Evolutionary conservation across 2,797 vertebrate species (phyloP), one percentile per base, ranked within the genome.

Genomic region (Megalops cyprinoides): DNA sequence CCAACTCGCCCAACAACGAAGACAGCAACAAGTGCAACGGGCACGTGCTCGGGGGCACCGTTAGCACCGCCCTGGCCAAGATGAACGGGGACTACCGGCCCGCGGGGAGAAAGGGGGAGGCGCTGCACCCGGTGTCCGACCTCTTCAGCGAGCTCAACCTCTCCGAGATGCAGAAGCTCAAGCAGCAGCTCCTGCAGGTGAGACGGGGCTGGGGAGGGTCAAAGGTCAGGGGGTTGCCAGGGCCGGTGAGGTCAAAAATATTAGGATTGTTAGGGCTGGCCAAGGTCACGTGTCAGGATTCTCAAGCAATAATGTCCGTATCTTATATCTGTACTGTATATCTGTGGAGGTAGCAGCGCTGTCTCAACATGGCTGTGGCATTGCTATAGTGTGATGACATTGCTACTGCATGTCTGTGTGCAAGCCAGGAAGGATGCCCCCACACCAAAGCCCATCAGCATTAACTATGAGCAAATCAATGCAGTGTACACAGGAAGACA

Each of bases 71-170:
- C 44, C 88, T 97, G 0, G 91, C 92, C 58, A 98, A 97, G 84
- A 91, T 97, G 82, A 97, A 95, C 0, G 95, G 95, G 28, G 97
- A 99, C 81, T 98, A 94, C 87, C 88, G 94, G 60, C 84, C 93
- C 12, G 76, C 93, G 0, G 86, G 93, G 42, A 91, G 97, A 81
- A 99, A 98, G 87, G 96, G 92, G 69, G 97, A 98, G 58, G 91
- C 92, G 31, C 90, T 97, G 79, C 94, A 96, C 80, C 96, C 96
- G 0, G 97, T 98, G 76, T 97, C 97, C 0, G 98, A 99, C 88
- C 96, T 99, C 85, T 98, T 99, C 94, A 99, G 98, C 73, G 98
- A 99, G 88, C 96, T 99, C 87, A 99, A 97, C 91, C 96, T 99
- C 90, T 99, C 98, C 0, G 98, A 99, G 94, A 98, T 99, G 90